Percentiles rank a stretch among this genome's conserved stretches.
Evolutionary conservation across 2,797 vertebrate species (phyloP).

Genomic region (Oryzias dopingdopingensis): DNA sequence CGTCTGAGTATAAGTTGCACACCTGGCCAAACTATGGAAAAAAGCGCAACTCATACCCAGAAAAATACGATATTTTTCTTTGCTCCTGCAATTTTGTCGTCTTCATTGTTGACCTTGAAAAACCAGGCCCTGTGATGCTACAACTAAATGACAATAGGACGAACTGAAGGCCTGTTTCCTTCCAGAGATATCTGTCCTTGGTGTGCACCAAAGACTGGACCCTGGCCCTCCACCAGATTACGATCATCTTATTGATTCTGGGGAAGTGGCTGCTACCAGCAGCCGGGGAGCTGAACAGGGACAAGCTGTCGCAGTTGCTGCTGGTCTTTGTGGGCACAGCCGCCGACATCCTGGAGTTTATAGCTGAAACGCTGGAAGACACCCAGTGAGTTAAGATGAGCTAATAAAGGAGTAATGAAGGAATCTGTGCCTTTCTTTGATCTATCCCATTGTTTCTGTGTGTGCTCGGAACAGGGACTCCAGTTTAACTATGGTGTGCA

Average conservation of each 20-base stretch:
- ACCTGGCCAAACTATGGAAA: no score
- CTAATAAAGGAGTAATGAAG: neutral
- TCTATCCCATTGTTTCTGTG: slow-evolving; percentile 4
- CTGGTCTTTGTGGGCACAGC: slow-evolving; percentile 89
- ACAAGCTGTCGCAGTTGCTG: slow-evolving; percentile 86
- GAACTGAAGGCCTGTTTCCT: neutral
- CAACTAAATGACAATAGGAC: no score
- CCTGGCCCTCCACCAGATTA: slow-evolving; percentile 83
- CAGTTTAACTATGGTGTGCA: slow-evolving; percentile 74
- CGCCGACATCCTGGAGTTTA: slow-evolving; percentile 88
- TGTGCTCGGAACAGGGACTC: slow-evolving; percentile 46
- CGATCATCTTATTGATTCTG: slow-evolving; percentile 84
- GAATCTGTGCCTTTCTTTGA: no score
- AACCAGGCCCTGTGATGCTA: no score
- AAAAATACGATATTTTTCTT: no score
- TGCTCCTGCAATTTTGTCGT: no score
- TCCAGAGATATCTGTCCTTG: neutral
- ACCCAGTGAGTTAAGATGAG: slow-evolving; percentile 75
- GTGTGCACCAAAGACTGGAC: slow-evolving; percentile 82
- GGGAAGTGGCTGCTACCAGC: slow-evolving; percentile 89
- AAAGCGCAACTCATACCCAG: no score
- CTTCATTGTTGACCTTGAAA: no score
- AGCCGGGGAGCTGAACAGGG: slow-evolving; percentile 80
- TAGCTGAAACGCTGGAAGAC: slow-evolving; percentile 83
- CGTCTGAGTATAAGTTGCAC: no score